Base-by-base conservation (phyloP, 2,888 invertebrate species). In the Emesis russula region DNA sequence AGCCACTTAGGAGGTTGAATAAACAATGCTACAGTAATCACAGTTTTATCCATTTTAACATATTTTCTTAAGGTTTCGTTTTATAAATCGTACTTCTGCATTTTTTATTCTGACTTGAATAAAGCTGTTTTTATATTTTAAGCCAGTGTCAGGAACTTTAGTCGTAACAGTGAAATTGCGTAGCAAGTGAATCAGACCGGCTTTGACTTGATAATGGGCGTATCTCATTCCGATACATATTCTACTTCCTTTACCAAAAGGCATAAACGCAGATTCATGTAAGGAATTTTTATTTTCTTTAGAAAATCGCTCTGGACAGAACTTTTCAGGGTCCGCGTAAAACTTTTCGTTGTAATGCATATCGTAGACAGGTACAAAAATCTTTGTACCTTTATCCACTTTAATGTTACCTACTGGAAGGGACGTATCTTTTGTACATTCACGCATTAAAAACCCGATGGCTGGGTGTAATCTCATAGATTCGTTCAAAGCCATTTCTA, bases 161-260 rank as follows among this genome's bases (percentile, higher is more conserved):
- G 63, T 25, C 9, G 9, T 25, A 66, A 66, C 63, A 11, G 63
- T 63, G 3, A 66, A 66, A 66, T 66, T 9, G 11, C 63, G 63
- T 25, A 97, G 66, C 1, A 97, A 77, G 80, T 97, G 95, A 3
- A 95, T 89, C 7, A 97, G 77, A 0, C 96, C 96, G 70, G 96
- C 91, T 74, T 91, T 93, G 7, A 90, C 90, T 87, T 93, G 94
- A 3, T 97, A 81, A 11, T 91, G 94, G 0, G 97, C 97, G 81
- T 96, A 97, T 85, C 97, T 96, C 83, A 95, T 93, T 89, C 98
- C 98, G 4, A 98, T 97, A 87, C 98, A 98, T 18, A 96, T 95
- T 70, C 98, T 95, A 2, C 97, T 96, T 0, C 98, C 98, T 92
- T 96, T 97, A 1, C 98, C 98, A 90, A 98, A 98, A 1, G 98